These are phyloP conservation scores for Dendrolimus punctatus DNA, from an alignment of 1,140 invertebrate species.

Conservation along the genomic window DNA sequence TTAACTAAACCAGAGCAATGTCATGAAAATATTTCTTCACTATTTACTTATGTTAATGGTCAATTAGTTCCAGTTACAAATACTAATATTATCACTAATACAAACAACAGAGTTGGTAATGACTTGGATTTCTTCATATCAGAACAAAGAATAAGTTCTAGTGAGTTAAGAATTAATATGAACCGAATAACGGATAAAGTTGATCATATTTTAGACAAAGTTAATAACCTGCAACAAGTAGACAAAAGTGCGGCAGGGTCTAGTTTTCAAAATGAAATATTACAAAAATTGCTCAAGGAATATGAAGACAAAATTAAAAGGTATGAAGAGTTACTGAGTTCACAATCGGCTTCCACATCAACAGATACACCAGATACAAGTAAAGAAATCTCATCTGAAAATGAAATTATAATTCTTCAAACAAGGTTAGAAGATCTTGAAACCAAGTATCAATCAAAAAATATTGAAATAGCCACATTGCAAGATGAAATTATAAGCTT, in stretches of 20 bases:
- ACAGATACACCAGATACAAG: neutral
- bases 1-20: slow-evolving; percentile 11
- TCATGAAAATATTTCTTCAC: slow-evolving; percentile 11
- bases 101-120: slow-evolving; percentile 7
- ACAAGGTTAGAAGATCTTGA: slow-evolving; percentile 12
- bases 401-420: slow-evolving; percentile 19
- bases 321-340: slow-evolving; percentile 43
- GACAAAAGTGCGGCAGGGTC: slow-evolving; percentile 12
- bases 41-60: slow-evolving; percentile 19
- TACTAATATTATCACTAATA: slow-evolving; percentile 14
- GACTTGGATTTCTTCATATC: slow-evolving; percentile 42
- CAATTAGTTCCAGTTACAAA: slow-evolving; percentile 30
- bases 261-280: slow-evolving; percentile 36
- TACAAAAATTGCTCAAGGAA: slow-evolving; percentile 44
- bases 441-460: slow-evolving; percentile 23
- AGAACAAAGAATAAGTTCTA: slow-evolving; percentile 56
- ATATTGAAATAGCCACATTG: slow-evolving; percentile 24
- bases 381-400: slow-evolving; percentile 11
- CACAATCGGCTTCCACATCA: slow-evolving; percentile 18
- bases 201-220: slow-evolving; percentile 36
- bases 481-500: slow-evolving; percentile 24
- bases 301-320: slow-evolving; percentile 55
- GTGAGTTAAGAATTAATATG: slow-evolving; percentile 55
- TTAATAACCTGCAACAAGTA: slow-evolving; percentile 21
- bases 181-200: slow-evolving; percentile 50